A percentile compares a stretch with the other conserved stretches of the same genome.
phyloP scores from a whole-genome alignment of 2,113 vertebrate genomes.

The Taurulus bubalis region DNA sequence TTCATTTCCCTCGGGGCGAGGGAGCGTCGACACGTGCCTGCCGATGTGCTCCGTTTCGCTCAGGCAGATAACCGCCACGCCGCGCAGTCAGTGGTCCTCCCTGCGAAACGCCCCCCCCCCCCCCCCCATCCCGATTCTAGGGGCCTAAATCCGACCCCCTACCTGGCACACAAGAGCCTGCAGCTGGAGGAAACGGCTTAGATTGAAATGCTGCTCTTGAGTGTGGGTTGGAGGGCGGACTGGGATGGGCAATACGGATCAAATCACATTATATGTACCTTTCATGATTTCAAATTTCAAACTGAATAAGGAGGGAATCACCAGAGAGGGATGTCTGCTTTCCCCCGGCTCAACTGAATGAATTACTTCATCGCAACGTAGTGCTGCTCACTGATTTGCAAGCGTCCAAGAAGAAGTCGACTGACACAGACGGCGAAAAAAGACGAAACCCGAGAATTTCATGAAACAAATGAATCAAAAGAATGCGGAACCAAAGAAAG shows the following conservation, averaged over 20 bases:
- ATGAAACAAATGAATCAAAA: neutral
- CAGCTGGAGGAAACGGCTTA: neutral
- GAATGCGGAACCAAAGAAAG: neutral
- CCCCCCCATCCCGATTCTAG: neutral
- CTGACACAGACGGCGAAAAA: neutral
- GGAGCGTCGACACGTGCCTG: slow-evolving; percentile 38
- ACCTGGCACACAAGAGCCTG: neutral
- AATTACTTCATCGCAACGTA: neutral
- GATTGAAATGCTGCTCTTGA: neutral
- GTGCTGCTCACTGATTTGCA: neutral
- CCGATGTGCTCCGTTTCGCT: slow-evolving; percentile 34
- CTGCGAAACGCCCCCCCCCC: neutral
- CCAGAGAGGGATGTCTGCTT: neutral
- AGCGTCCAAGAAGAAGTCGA: neutral
- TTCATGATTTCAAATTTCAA: neutral
- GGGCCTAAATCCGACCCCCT: neutral
- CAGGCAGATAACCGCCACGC: neutral
- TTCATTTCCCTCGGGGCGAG: slow-evolving; percentile 54
- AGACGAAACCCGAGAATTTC: neutral
- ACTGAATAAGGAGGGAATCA: neutral
- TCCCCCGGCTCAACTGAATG: too few species aligned
- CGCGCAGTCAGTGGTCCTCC: neutral
- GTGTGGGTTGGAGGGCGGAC: too few species aligned
- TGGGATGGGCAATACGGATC: neutral
- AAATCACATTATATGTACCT: neutral